Conservation (phyloP, 92 coral and sea anemone genomes). For the Anthopleura xanthogrammica region DNA sequence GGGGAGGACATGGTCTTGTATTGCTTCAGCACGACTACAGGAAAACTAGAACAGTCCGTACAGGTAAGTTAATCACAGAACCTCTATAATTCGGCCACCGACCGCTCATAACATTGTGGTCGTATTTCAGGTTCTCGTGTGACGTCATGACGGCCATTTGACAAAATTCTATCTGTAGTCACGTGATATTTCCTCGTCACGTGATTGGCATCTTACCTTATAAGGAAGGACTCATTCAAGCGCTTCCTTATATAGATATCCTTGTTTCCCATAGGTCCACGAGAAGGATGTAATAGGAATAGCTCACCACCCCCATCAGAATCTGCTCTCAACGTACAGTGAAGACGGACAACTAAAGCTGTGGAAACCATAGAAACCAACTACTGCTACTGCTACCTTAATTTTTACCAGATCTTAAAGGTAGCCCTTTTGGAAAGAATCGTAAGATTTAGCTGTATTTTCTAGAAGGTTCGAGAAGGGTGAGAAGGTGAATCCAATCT, state of each 20-base stretch:
- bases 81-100: neutral
- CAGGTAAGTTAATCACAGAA: slow-evolving; percentile 53
- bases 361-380: slow-evolving; percentile 82
- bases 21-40: slow-evolving; percentile 94
- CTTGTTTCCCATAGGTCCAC: slow-evolving; percentile 64
- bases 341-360: slow-evolving; percentile 96
- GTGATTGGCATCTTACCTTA: no score
- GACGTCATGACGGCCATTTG: no score
- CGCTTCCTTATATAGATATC: no score
- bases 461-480: neutral
- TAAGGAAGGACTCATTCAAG: no score
- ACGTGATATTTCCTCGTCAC: no score
- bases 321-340: slow-evolving; percentile 87
- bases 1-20: slow-evolving; percentile 99
- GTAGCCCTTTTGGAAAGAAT: neutral
- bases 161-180: no score
- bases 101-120: no score
- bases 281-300: slow-evolving; percentile 99
- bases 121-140: no score
- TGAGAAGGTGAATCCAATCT: neutral
- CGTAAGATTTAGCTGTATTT: neutral
- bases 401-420: neutral
- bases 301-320: slow-evolving; percentile 96
- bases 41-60: slow-evolving; percentile 94
- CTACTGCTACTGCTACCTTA: neutral